These are phyloP conservation scores for Argyra leucocephala DNA, from an alignment of 2,888 invertebrate genomes.

Conservation along the genomic window DNA sequence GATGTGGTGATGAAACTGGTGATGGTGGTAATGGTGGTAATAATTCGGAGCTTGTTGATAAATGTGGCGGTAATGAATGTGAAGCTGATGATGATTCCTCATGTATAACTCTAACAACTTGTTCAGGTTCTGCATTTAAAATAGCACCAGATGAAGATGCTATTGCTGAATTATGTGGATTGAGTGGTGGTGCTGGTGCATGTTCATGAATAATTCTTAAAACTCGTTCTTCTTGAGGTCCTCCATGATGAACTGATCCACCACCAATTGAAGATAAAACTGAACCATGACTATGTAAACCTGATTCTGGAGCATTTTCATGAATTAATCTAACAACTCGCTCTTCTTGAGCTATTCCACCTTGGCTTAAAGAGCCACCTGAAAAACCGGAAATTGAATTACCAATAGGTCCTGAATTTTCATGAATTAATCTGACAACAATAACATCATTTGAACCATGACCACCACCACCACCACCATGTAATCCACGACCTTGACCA, in stretches of 20 bases:
- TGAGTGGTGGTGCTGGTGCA: neutral
- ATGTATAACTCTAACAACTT: neutral
- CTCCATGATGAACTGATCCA: constrained; percentile 1
- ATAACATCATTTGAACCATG: neutral
- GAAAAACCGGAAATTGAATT: neutral
- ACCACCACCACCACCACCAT: constrained; percentile 9
- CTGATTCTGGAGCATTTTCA: neutral
- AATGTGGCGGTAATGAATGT: neutral
- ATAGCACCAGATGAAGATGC: neutral
- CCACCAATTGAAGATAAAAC: neutral
- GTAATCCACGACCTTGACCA: constrained; percentile 14
- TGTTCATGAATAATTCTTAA: constrained; percentile 7
- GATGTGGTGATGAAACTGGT: neutral
- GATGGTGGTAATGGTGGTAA: neutral
- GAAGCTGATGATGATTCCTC: neutral
- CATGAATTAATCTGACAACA: neutral
- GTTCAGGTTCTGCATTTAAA: neutral
- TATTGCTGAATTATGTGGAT: neutral
- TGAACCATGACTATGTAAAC: neutral
- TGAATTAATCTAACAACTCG: neutral
- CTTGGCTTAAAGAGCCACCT: neutral
- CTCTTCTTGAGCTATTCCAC: neutral
- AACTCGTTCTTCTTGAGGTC: neutral
- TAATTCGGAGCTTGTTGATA: neutral
- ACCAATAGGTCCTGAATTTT: neutral